These are phyloP conservation scores for Zapornia atra DNA, from an alignment of 2,113 vertebrate species.

Conservation along the genomic window DNA sequence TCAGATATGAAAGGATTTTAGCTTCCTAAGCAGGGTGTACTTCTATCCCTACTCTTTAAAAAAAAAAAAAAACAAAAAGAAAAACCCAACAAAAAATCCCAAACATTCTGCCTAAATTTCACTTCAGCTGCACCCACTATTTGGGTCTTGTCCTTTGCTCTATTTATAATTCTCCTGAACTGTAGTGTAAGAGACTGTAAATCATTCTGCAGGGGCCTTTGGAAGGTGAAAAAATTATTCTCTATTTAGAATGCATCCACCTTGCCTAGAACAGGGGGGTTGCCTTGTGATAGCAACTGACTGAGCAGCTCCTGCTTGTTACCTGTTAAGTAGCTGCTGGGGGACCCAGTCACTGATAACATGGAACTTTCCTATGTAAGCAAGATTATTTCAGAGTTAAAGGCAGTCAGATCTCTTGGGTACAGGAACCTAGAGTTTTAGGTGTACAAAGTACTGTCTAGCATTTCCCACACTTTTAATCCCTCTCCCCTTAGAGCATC, in stretches of 20 bases:
- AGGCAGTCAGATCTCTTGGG: not conserved
- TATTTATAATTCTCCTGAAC: not conserved
- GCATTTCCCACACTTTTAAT: not conserved
- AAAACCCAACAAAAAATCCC: not conserved
- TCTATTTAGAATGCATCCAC: not conserved
- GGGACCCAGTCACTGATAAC: not conserved
- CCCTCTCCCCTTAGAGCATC: not conserved
- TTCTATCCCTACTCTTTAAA: rapidly evolving
- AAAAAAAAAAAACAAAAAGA: too few relatives aligned
- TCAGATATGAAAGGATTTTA: not conserved
- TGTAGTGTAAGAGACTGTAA: not conserved
- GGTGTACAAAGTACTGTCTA: not conserved
- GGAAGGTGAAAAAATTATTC: not conserved
- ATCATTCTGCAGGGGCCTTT: not conserved
- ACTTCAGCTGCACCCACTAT: not conserved
- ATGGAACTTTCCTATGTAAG: not conserved
- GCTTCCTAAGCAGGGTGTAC: not conserved
- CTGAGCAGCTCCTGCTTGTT: not conserved
- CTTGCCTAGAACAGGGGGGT: not conserved
- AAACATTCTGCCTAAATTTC: not conserved
- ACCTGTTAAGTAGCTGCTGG: not conserved
- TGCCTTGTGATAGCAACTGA: not conserved
- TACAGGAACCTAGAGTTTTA: not conserved
- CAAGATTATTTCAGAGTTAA: not conserved
- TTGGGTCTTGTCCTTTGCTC: not conserved